Conservation (phyloP, 1,140 invertebrate species). For the Drosophila nigrodunni region DNA sequence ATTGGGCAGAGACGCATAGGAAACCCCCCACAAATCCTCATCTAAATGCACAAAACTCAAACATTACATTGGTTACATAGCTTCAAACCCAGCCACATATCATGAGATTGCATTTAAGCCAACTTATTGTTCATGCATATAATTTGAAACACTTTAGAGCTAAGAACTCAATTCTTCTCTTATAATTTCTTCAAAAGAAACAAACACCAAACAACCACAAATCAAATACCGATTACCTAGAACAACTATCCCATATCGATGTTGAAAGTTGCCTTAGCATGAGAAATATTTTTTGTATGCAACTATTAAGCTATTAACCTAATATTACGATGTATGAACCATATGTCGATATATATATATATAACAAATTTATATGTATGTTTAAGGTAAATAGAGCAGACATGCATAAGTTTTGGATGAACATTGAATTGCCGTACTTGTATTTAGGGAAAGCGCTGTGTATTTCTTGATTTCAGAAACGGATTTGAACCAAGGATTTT, state of each 20-base stretch:
- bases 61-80: slow-evolving; percentile 3
- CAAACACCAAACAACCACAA: slow-evolving; percentile 1
- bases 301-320: slow-evolving; percentile 36
- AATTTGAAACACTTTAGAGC: background rate
- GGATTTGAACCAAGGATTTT: slow-evolving; percentile 63
- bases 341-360: slow-evolving; percentile 19
- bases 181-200: no score
- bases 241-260: slow-evolving; percentile 80
- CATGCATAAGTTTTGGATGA: slow-evolving; percentile 68
- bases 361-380: slow-evolving; percentile 13
- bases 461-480: slow-evolving; percentile 62
- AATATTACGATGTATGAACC: slow-evolving; percentile 14
- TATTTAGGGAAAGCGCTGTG: slow-evolving; percentile 54
- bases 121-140: background rate
- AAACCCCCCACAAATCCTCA: slow-evolving; percentile 1
- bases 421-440: slow-evolving; percentile 63
- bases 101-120: slow-evolving; percentile 18
- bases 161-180: no score
- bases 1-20: background rate
- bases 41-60: background rate
- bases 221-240: slow-evolving; percentile 27
- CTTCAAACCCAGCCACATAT: slow-evolving; percentile 26
- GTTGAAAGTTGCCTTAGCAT: slow-evolving; percentile 84
- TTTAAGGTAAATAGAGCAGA: slow-evolving; percentile 31
- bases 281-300: slow-evolving; percentile 69